Percentiles rank a stretch among this genome's conserved stretches.
Evolutionary conservation across 64 coral and sea anemone species (phyloP).

Genomic region (Porites australiensis): DNA sequence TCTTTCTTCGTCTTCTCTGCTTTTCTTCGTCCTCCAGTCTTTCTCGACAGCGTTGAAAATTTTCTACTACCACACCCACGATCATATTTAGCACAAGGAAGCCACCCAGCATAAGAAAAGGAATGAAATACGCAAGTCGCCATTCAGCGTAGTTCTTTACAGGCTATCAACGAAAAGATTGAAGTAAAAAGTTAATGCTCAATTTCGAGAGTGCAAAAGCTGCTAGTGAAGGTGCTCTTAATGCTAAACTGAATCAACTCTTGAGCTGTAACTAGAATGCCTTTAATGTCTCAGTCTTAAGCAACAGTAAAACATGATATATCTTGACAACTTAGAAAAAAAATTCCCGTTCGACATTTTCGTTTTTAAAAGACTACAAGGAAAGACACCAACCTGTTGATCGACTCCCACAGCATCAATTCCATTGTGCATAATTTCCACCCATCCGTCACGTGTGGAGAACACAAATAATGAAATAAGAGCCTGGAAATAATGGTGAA

Average conservation of each 20-base stretch:
- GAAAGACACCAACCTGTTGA: slow-evolving; percentile 68
- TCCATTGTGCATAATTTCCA: slow-evolving; percentile 95
- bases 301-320: too few species aligned
- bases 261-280: too few species aligned
- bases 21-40: slow-evolving; percentile 78
- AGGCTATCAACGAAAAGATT: slow-evolving; percentile 58
- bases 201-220: too few species aligned
- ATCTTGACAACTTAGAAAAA: too few species aligned
- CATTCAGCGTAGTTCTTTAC: slow-evolving; percentile 86
- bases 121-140: slow-evolving; percentile 94
- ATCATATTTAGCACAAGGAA: slow-evolving; percentile 99
- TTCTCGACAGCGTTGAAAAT: slow-evolving; percentile 94
- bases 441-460: slow-evolving; percentile 95
- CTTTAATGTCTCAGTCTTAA: too few species aligned
- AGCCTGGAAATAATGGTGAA: slow-evolving; percentile 50
- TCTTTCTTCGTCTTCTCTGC: slow-evolving; percentile 30
- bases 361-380: too few species aligned
- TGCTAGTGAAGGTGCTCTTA: too few species aligned
- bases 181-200: neutral
- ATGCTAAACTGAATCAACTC: too few species aligned
- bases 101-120: slow-evolving; percentile 90
- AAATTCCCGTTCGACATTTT: neutral
- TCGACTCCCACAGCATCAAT: slow-evolving; percentile 95
- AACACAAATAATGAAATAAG: slow-evolving; percentile 92
- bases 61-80: slow-evolving; percentile 96